Conservation (phyloP, 2,113 vertebrate genomes). For the Gymnogyps californianus region DNA sequence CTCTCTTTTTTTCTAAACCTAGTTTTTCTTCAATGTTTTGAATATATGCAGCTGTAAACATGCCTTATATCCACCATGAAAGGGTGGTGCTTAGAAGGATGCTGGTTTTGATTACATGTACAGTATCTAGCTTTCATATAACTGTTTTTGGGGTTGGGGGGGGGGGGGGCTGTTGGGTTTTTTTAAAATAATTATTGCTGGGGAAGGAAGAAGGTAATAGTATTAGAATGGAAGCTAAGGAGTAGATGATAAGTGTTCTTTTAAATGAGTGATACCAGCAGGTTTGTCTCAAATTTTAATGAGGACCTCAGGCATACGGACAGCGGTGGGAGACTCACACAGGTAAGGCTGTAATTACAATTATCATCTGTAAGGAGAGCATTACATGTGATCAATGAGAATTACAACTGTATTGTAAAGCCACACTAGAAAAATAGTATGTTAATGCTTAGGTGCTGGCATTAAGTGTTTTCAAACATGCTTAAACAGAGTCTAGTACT, state of each 20-base stretch:
- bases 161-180: too few relatives aligned
- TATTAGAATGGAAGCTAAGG: not conserved
- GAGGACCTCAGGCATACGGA: fast-evolving
- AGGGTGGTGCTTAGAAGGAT: not conserved
- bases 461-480: not conserved
- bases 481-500: not conserved
- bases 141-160: too few relatives aligned
- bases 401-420: not conserved
- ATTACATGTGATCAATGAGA: fast-evolving
- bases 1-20: not conserved
- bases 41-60: not conserved
- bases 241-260: not conserved
- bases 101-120: not conserved
- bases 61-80: not conserved
- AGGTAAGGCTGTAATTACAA: not conserved
- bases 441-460: too few relatives aligned
- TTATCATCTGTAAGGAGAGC: not conserved
- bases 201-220: not conserved
- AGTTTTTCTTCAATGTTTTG: not conserved
- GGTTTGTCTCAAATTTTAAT: not conserved
- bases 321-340: not conserved
- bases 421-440: not conserved
- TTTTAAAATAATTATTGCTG: not conserved
- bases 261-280: not conserved
- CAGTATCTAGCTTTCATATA: not conserved